Conservation (phyloP, 1,140 invertebrate species). For the Aphis gossypii region DNA sequence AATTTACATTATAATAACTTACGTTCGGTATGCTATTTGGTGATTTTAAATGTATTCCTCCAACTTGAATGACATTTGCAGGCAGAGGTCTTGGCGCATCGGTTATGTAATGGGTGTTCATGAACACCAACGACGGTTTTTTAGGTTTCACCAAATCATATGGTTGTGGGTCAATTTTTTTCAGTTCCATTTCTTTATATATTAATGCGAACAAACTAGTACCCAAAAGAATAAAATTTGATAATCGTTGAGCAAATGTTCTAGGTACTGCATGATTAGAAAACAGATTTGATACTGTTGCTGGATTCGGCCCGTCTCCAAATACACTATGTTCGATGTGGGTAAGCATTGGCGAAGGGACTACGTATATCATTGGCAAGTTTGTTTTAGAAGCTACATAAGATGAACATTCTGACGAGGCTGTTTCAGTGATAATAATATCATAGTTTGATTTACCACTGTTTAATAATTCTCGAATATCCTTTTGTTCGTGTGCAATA, state of each 20-base stretch:
- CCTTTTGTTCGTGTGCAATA: neutral
- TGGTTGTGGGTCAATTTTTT: neutral
- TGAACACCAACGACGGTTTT: constrained; percentile 29
- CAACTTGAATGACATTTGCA: constrained; percentile 62
- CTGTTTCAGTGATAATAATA: neutral
- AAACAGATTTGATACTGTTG: neutral
- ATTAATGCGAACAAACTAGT: no score
- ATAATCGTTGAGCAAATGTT: constrained; percentile 15
- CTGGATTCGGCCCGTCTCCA: neutral
- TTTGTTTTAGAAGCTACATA: neutral
- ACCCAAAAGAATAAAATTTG: neutral
- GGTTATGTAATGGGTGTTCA: constrained; percentile 64
- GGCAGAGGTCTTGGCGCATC: constrained; percentile 60
- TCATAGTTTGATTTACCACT: neutral
- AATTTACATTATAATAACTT: neutral
- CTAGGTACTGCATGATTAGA: neutral
- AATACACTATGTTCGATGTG: neutral
- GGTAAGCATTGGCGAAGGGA: neutral
- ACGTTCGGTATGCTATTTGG: constrained; percentile 62
- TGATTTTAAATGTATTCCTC: constrained; percentile 63
- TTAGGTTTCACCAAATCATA: constrained; percentile 27
- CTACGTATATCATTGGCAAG: neutral
- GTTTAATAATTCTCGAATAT: neutral
- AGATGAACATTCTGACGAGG: neutral
- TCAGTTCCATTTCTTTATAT: neutral